Evolutionary conservation across 2,888 invertebrate species (phyloP).

Genomic region (Miltochrista miniata): DNA sequence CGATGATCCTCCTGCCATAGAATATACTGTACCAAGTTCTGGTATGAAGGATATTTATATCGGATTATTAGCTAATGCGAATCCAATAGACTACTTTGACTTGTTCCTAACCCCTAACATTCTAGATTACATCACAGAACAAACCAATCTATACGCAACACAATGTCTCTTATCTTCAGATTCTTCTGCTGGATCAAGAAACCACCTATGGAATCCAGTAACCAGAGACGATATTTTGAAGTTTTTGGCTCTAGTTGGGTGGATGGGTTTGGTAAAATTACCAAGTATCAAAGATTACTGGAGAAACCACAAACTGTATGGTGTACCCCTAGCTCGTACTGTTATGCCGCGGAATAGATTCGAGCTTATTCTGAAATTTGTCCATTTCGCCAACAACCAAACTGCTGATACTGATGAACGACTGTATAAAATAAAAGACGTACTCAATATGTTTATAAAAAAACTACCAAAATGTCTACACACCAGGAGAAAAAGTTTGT

Average conservation of each 20-base stretch:
- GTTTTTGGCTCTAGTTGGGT: conserved; percentile 21
- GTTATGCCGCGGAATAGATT: conserved; percentile 10
- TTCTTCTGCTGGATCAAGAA: conserved; percentile 5
- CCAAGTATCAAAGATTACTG: conserved; percentile 29
- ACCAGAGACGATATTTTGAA: conserved; percentile 12
- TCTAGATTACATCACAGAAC: not conserved
- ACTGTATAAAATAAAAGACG: conserved; percentile 15
- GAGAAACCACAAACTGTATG: conserved; percentile 9
- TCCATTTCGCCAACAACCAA: conserved; percentile 17
- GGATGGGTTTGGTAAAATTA: conserved; percentile 35
- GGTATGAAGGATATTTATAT: conserved; percentile 16
- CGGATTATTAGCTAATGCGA: not conserved
- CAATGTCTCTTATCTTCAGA: not conserved
- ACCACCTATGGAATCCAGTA: conserved; percentile 21
- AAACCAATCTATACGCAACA: not conserved
- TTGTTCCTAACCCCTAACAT: not conserved
- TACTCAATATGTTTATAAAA: conserved; percentile 23
- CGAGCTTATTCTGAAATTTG: conserved; percentile 15
- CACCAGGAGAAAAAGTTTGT: conserved; percentile 15
- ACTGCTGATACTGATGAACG: conserved; percentile 15
- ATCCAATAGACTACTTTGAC: not conserved
- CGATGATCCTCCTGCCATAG: not conserved
- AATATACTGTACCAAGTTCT: conserved; percentile 13
- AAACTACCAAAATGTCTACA: conserved; percentile 18
- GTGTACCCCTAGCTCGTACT: conserved; percentile 5